Base-by-base conservation (phyloP, 1,140 invertebrate genomes). In the Cotesia vestalis region DNA sequence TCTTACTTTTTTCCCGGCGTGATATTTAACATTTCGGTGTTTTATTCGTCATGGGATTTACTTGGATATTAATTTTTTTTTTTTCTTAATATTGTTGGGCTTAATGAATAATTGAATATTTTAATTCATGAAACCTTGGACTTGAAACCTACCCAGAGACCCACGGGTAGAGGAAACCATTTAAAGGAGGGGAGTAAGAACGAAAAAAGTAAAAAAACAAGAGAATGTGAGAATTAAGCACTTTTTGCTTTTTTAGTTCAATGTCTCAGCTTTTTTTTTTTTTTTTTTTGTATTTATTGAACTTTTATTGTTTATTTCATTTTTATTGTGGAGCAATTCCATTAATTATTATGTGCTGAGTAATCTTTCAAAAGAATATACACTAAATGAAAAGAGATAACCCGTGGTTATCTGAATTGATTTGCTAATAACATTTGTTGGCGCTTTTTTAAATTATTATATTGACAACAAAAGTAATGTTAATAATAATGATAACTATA, bases 381-480 rank as follows among this genome's bases (percentile, higher is more conserved):
- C 5, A 55, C n/a, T 14, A 55, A 17, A 55, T 14, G 8, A 55
- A 55, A 34, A 60, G 6, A 27, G 57, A 60, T 60, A 60, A 60
- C 57, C 57, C 57, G 17, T 60, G 57, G 57, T 60, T 55, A 55
- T 55, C 53, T 14, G n/a, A 55, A 55, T 55, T 4, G 9, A 46
- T 14, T 14, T 46, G 62, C 38, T 64, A 64, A 64, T n/a, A 66
- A 66, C 27, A 64, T 64, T 64, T n/a, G 4, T 27, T 52, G 9
- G n/a, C 46, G 27, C 27, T 52, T 53, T 59, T 27, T 27, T 1
- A 27, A 27, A 27, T 27, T 27, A 27, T 27, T 2, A 27, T 27
- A 27, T 27, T 27, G 3, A 27, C 1, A 27, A 27, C 27, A 27
- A 3, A 27, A 27, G 3, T 27, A 27, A 27, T 27, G 17, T 17